Evolutionary conservation across 2,797 vertebrate species (phyloP), one percentile per base, ranked within the genome.

Genomic region (Poeciliopsis presidionis): DNA sequence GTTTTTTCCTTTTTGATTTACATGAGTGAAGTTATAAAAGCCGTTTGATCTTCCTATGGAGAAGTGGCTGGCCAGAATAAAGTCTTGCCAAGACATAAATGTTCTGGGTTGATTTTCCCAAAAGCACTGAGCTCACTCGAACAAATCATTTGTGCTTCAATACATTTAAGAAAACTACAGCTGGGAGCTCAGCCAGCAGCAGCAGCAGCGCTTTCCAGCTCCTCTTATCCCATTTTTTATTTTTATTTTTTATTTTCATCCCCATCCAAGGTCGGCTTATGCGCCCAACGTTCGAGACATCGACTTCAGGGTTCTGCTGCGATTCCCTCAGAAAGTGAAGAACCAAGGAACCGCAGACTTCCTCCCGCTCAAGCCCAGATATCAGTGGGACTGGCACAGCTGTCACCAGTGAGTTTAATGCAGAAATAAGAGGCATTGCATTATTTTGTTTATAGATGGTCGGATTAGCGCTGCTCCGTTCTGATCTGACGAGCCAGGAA

Each of bases 331-430:
- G 91, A 96, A 96, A 75, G 97, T 97, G 73, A 95, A 95, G 90
- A 97, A 97, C 84, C 96, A 95, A 84, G 97, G 97, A 28, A 96
- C 96, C 0, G 86, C 93, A 0, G 97, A 97, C 89, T 97, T 97
- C 87, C 96, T 97, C 7, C 97, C 97, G 0, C 85, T 95, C 51
- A 96, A 96, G 81, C 97, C 96, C 0, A 94, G 94, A 76, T 92
- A 96, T 55, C 94, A 96, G 81, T 97, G 97, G 97, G 96, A 97
- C 81, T 97, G 97, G 97, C 97, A 97, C 93, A 97, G 95, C 91
- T 97, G 97, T 82, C 97, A 97, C 87, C 96, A 97, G 97, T 97
- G 86, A 96, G 96, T 95, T 81, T 53, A 25, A 55, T n/a, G 20
- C 16, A 8, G 65, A 73, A 72, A 46, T 57, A 33, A 73, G 11